Conservation (phyloP, 2,888 invertebrate species). For the Resseliella maxima region DNA sequence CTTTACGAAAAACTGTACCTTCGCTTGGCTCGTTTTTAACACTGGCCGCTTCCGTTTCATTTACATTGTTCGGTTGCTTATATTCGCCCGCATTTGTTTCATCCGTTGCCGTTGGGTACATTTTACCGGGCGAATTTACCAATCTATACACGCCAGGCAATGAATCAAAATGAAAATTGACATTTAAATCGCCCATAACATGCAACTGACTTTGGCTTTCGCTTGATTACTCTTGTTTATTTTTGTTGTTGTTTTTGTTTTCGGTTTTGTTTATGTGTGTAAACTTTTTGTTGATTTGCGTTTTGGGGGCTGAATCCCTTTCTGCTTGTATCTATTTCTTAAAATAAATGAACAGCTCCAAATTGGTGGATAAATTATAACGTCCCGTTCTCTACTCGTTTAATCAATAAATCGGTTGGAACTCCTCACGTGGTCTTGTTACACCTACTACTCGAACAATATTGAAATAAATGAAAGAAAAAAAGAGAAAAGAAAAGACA, state of each 20-base stretch:
- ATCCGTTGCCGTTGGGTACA: conserved; percentile 26
- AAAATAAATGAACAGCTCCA: no score
- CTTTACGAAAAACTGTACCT: conserved; percentile 44
- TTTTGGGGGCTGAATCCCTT: background rate
- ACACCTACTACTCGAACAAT: no score
- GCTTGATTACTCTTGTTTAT: background rate
- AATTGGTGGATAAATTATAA: no score
- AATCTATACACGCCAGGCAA: conserved; percentile 44
- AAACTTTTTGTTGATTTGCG: background rate
- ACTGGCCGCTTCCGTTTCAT: background rate
- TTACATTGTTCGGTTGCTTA: background rate
- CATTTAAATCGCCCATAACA: conserved; percentile 53
- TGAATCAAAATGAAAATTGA: conserved; percentile 41
- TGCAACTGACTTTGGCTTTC: background rate
- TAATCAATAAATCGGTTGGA: no score
- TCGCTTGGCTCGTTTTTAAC: background rate
- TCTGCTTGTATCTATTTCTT: background rate
- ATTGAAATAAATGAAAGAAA: background rate
- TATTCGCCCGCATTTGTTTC: conserved; percentile 25
- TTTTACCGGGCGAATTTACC: conserved; percentile 44
- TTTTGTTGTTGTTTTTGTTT: background rate
- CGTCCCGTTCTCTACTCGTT: no score
- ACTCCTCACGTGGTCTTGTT: no score
- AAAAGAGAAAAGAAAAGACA: background rate
- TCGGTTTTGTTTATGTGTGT: background rate